Evolutionary conservation across 1,140 invertebrate genomes (phyloP), one percentile per base, ranked within the genome.

Genomic region (Aphaenogaster ashmeadi): DNA sequence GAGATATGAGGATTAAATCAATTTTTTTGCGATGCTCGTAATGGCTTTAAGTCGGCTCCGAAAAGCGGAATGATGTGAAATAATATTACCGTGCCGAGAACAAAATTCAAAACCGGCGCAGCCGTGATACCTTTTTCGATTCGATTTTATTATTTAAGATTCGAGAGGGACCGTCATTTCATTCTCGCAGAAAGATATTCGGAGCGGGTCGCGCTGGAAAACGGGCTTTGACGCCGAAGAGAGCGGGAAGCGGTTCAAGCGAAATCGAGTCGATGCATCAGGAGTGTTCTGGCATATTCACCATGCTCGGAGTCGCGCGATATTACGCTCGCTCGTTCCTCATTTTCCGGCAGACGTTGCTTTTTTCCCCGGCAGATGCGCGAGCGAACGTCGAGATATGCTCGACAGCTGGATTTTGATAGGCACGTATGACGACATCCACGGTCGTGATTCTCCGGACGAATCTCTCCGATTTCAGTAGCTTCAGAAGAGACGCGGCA

Each of bases 201-300:
- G 33, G 13, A 58, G 47, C 54, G 21, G 27, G 3, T 69, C 64
- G 67, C 52, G 4, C 6, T 11, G 6, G 7, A n/a, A 15, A 44
- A 56, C 72, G 11, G 2, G 18, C 38, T 60, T 54, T 18, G 66
- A 69, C 5, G 5, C 38, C 66, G 77, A 66, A 1, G 18, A n/a
- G 8, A 27, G 41, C 13, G 36, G 33, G 33, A 50, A 54, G 60
- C 6, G 54, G 8, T 74, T 56, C 18, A 54, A 50, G 33, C 47
- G n/a, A 74, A 83, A 74, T 83, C 67, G 67, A 84, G 69, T 74
- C 80, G 41, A 84, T 84, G 80, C 80, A 62, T 75, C 80, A 84
- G 13, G 15, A 84, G 33, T 84, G 54, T 84, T 83, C 67, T 47
- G 41, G 41, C 27, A 50, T 84, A 84, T 84, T 75, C 80, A 27